Conservation (phyloP, 2,113 vertebrate genomes). For the Cyrtonyx montezumae region DNA sequence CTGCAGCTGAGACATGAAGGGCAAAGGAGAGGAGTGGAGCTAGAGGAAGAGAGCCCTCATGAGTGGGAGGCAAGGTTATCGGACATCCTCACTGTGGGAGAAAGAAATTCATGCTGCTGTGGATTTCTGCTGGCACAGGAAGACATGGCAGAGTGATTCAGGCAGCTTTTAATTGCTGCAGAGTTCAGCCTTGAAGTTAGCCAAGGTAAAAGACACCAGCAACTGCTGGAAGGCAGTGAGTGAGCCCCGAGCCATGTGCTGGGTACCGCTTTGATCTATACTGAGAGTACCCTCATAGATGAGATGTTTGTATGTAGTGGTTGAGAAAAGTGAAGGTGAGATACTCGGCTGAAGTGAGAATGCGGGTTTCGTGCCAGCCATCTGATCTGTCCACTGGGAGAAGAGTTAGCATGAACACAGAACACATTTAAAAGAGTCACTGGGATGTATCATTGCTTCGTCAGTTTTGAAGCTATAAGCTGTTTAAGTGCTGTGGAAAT, state of each 20-base stretch:
- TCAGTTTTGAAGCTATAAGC: background rate
- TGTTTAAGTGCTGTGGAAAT: background rate
- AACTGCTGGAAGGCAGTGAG: background rate
- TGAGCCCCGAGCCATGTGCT: background rate
- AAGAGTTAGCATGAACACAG: background rate
- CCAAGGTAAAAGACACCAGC: slow-evolving; percentile 38
- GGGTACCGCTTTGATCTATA: background rate
- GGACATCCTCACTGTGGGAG: background rate
- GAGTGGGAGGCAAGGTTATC: background rate
- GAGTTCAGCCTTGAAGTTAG: background rate
- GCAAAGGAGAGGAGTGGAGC: background rate
- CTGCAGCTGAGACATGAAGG: background rate
- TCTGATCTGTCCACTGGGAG: background rate
- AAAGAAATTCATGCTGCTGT: background rate
- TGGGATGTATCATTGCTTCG: background rate
- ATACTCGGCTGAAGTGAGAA: background rate
- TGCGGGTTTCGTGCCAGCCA: background rate
- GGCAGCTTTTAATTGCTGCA: background rate
- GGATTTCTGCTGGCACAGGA: background rate
- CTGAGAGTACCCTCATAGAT: background rate
- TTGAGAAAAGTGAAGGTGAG: background rate
- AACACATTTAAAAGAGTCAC: background rate
- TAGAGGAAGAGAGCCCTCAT: background rate
- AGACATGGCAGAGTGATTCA: background rate
- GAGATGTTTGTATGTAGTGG: background rate